Base-by-base conservation (phyloP, 2,888 invertebrate genomes). In the Ichneumon xanthorius region DNA sequence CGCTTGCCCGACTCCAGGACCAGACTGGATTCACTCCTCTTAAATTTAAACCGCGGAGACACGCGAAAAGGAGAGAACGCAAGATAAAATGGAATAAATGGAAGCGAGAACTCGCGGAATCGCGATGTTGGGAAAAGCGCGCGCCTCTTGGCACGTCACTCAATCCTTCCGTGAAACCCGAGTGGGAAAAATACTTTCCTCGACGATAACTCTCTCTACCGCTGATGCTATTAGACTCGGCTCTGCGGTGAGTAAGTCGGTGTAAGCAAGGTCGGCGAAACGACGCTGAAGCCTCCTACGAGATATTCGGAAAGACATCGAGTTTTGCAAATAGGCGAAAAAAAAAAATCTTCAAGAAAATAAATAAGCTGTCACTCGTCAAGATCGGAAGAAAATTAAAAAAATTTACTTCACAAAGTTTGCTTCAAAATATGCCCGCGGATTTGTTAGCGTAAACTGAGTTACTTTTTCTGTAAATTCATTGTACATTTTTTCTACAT, bases 91-190 rank as follows among this genome's bases (percentile, higher is more conserved):
- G 48, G 45, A 61, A 16, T 50, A 37, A 55, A 68, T n/a, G 19
- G 45, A 45, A 75, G 37, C 55, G 19, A 70, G 22, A 61, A n/a
- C 68, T 68, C 58, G 61, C 9, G 50, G 65, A 77, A 63, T 71
- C 68, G 68, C 50, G 68, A 70, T 50, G 53, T 53, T 53, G 37
- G 53, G 61, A 77, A 71, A 70, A 22, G 9, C 11, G 53, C 37
- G 50, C 63, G 40, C 67, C 73, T 30, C 70, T 68, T 50, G 19
- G 70, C 40, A 48, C 45, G 75, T 80, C 73, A 48, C 73, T 73
- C 68, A 73, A 55, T 11, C 37, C 45, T 58, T 14, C 30, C 30
- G 40, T 63, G 76, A 76, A 50, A 30, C 16, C 48, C 11, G 30
- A 50, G 14, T 16, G 67, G 58, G 67, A 58, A 67, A 73, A 67